Base-by-base conservation (phyloP, 2,888 invertebrate species). In the Drosophila prostipennis region DNA sequence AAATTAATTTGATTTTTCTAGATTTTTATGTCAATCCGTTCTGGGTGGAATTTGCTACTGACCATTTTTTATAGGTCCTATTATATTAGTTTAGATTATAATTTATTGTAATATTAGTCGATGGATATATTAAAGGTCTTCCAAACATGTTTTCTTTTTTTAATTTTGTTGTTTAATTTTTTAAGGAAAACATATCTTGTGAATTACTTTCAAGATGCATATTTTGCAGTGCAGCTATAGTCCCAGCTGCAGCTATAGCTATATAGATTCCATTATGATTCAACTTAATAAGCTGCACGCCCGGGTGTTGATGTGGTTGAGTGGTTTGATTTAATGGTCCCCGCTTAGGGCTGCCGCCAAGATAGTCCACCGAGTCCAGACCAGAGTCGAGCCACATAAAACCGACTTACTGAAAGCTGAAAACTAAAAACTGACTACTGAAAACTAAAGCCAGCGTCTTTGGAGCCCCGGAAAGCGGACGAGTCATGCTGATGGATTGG, bases 311-410 rank as follows among this genome's bases (percentile, higher is more conserved):
- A 65, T 63, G 61, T 71, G 78, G 56, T 72, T 78, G 71, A 78
- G 76, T 78, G 76, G 74, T 60, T 78, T 56, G 65, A 65, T 76
- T 68, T 78, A 76, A 78, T 78, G 73, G 58, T 42, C 45, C 58
- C 37, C 64, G 49, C 60, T 72, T 65, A 65, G 74, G 74, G 55
- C 54, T 40, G 56, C 40, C 54, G 40, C 45, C 36, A 36, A 39
- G 45, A 56, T 37, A 29, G 14, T 46, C 19, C 48, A 3, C 29
- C 46, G 29, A 29, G 46, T 46, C 46, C 46, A 16, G 52, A 23
- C 23, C 26, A 26, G 26, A 26, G 26, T 34, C 23, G n/a, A 59
- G 59, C 32, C 61, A 52, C 57, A 58, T 58, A 58, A 53, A 58
- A 39, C 52, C n/a, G n/a, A 29, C 8, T 13, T 48, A 29, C 39